Evolutionary conservation across 2,888 invertebrate species (phyloP).

Genomic region (Leptura quadrifasciata): DNA sequence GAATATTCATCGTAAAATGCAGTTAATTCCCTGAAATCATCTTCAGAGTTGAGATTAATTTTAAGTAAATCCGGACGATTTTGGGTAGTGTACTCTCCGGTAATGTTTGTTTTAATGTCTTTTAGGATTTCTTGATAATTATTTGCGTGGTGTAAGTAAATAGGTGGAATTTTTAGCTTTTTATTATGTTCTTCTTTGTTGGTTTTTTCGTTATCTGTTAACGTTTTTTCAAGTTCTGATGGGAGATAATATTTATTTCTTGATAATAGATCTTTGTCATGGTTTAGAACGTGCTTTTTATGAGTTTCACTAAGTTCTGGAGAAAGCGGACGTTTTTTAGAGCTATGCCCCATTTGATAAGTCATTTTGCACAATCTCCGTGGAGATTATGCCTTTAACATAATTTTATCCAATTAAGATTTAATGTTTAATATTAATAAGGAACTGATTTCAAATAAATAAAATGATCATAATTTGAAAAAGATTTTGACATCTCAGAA

Average conservation of each 20-base stretch:
- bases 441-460: no score
- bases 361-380: no score
- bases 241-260: slow-evolving; percentile 10
- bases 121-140: slow-evolving; percentile 9
- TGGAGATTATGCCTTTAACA: no score
- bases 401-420: no score
- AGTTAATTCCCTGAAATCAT: slow-evolving; percentile 3
- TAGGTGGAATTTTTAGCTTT: slow-evolving; percentile 9
- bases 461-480: no score
- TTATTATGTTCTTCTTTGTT: slow-evolving; percentile 15
- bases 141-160: slow-evolving; percentile 9
- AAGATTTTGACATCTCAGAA: no score
- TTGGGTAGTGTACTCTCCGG: neutral
- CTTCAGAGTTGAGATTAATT: neutral
- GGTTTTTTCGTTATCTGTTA: slow-evolving; percentile 3
- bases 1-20: slow-evolving; percentile 5
- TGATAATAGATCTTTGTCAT: neutral
- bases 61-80: neutral
- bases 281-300: neutral
- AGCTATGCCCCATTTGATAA: no score
- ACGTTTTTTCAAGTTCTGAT: neutral
- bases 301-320: no score
- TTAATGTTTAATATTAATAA: no score
- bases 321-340: no score
- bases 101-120: slow-evolving; percentile 4